A percentile compares a stretch with the other conserved stretches of the same genome.
Evolutionary conservation across 1,140 invertebrate genomes (phyloP).

Genomic region (Antheraea pernyi): DNA sequence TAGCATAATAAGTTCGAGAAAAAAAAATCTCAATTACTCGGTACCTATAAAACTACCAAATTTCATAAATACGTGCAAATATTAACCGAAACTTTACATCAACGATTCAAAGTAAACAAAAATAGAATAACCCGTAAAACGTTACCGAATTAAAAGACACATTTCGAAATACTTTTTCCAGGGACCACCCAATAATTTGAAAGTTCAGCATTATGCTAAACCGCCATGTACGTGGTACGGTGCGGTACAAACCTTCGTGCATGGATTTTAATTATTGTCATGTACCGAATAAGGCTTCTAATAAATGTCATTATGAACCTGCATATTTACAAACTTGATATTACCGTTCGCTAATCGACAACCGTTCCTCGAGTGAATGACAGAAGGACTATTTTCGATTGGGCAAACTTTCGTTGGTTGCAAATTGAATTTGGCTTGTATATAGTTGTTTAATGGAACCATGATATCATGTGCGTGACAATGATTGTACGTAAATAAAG

Average conservation of each 20-base stretch:
- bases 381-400: neutral
- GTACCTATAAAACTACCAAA: no score
- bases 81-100: neutral
- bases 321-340: slow-evolving; percentile 38
- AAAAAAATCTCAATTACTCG: no score
- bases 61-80: neutral
- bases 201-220: slow-evolving; percentile 44
- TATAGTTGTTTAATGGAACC: slow-evolving; percentile 72
- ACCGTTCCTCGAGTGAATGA: slow-evolving; percentile 23
- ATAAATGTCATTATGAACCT: slow-evolving; percentile 77
- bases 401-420: slow-evolving; percentile 21
- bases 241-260: slow-evolving; percentile 70
- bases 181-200: slow-evolving; percentile 58
- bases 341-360: slow-evolving; percentile 13
- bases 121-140: neutral
- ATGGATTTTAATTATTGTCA: slow-evolving; percentile 77
- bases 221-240: slow-evolving; percentile 58
- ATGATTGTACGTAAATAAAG: slow-evolving; percentile 68
- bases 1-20: no score
- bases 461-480: slow-evolving; percentile 70
- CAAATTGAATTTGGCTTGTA: slow-evolving; percentile 37
- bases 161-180: slow-evolving; percentile 1
- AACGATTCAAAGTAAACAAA: neutral
- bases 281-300: slow-evolving; percentile 74
- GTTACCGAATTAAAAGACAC: neutral